Evolutionary conservation across 2,888 invertebrate species (phyloP).

Genomic region (Meiosimyza decipiens): DNA sequence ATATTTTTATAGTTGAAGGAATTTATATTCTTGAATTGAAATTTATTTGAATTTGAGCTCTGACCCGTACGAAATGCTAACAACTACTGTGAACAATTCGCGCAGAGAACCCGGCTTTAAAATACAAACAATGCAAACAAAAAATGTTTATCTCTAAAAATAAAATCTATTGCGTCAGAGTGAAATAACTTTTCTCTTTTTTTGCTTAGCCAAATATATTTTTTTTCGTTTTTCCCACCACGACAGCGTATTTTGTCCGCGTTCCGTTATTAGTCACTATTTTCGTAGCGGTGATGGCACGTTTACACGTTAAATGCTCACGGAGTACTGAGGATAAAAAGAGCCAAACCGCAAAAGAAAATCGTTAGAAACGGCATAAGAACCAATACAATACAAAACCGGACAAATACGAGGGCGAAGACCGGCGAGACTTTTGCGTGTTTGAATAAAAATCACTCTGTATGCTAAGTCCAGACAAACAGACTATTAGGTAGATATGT

Average conservation of each 20-base stretch:
- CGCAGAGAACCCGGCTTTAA: conserved; percentile 43
- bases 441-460: no score
- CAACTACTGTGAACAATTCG: conserved; percentile 40
- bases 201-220: not conserved
- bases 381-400: no score
- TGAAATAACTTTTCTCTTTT: conserved; percentile 24
- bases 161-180: conserved; percentile 45
- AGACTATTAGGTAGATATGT: no score
- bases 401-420: no score
- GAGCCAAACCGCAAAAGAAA: not conserved
- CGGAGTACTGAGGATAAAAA: conserved; percentile 1
- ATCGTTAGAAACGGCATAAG: no score
- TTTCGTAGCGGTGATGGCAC: not conserved
- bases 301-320: conserved; percentile 2
- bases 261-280: conserved; percentile 8
- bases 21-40: conserved; percentile 2
- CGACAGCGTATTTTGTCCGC: conserved; percentile 4
- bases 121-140: conserved; percentile 19
- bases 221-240: conserved; percentile 9
- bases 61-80: conserved; percentile 35
- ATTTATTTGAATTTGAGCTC: conserved; percentile 17
- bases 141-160: conserved; percentile 31
- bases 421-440: no score
- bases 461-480: no score
- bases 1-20: not conserved